phyloP scores from a whole-genome alignment of 2,888 invertebrate species.

The Embidobia sp. region DNA sequence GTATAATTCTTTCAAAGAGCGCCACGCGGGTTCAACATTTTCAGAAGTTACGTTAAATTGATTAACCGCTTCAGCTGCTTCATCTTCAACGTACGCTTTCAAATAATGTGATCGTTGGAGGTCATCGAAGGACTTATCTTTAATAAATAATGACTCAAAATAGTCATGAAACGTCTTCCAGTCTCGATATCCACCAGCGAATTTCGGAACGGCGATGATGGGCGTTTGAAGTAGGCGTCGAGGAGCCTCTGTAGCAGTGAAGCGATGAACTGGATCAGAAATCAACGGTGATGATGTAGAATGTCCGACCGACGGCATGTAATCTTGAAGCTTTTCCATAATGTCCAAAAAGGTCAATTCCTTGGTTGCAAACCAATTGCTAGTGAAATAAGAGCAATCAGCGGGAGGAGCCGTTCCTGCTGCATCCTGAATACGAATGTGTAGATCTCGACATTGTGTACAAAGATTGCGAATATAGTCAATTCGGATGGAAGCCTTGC shows the following conservation, averaged over 20 bases:
- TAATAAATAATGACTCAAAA: conserved; percentile 11
- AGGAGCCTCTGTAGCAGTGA: no score
- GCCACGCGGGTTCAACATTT: conserved; percentile 6
- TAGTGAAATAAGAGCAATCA: conserved; percentile 1
- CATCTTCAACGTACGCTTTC: background rate
- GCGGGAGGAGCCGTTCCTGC: no score
- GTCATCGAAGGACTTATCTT: conserved; percentile 18
- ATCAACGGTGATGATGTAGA: no score
- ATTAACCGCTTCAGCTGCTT: background rate
- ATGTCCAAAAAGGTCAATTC: conserved; percentile 6
- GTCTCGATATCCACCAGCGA: conserved; percentile 4
- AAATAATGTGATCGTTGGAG: conserved; percentile 11
- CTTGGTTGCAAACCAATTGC: background rate
- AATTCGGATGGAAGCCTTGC: background rate
- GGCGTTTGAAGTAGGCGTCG: no score
- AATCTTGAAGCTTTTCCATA: background rate
- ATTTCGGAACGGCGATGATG: background rate
- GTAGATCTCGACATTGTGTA: background rate
- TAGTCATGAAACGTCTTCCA: conserved; percentile 16
- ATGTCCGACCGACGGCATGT: background rate
- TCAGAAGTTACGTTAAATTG: background rate
- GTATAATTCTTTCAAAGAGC: background rate
- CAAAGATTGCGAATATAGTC: background rate
- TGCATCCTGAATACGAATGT: background rate
- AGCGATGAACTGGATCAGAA: no score